Conservation (phyloP, 2,888 invertebrate species). For the Chromoteleia sp. region DNA sequence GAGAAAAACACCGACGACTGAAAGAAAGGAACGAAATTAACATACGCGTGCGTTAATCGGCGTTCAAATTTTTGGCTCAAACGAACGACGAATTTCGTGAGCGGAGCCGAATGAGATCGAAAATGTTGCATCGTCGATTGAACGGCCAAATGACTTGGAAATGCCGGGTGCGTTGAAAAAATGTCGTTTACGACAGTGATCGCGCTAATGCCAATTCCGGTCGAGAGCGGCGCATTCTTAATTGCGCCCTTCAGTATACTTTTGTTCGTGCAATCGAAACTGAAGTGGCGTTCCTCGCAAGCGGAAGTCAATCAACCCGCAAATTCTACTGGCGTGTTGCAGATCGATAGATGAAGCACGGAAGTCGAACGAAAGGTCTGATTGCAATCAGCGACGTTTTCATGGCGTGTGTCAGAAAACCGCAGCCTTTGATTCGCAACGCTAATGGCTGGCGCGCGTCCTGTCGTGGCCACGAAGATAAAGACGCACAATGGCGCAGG, state of each 20-base stretch:
- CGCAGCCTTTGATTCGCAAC: slow-evolving; percentile 71
- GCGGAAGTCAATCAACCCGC: slow-evolving; percentile 71
- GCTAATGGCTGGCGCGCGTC: not conserved
- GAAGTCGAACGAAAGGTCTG: slow-evolving; percentile 79
- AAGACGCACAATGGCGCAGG: not conserved
- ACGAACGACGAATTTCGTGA: not conserved
- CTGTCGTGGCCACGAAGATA: slow-evolving; percentile 13
- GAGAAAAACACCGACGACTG: slow-evolving; percentile 61
- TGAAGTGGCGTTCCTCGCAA: slow-evolving; percentile 71
- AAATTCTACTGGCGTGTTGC: slow-evolving; percentile 53
- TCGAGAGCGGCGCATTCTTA: slow-evolving; percentile 40
- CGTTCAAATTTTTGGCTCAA: not conserved
- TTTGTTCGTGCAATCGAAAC: slow-evolving; percentile 66
- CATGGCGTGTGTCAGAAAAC: slow-evolving; percentile 61
- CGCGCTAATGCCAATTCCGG: slow-evolving; percentile 38
- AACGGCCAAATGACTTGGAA: no score
- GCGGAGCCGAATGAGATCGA: not conserved
- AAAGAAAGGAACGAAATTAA: slow-evolving; percentile 48
- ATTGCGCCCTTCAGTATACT: slow-evolving; percentile 60
- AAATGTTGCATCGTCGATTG: no score
- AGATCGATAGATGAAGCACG: slow-evolving; percentile 73
- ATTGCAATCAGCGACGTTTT: slow-evolving; percentile 82
- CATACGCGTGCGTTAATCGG: slow-evolving; percentile 17
- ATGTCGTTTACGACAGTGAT: slow-evolving; percentile 15
- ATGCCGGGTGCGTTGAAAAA: not conserved